A percentile compares a stretch with the other conserved stretches of the same genome.
Evolutionary conservation across 2,113 vertebrate genomes (phyloP).

Genomic region (Theristicus caerulescens): DNA sequence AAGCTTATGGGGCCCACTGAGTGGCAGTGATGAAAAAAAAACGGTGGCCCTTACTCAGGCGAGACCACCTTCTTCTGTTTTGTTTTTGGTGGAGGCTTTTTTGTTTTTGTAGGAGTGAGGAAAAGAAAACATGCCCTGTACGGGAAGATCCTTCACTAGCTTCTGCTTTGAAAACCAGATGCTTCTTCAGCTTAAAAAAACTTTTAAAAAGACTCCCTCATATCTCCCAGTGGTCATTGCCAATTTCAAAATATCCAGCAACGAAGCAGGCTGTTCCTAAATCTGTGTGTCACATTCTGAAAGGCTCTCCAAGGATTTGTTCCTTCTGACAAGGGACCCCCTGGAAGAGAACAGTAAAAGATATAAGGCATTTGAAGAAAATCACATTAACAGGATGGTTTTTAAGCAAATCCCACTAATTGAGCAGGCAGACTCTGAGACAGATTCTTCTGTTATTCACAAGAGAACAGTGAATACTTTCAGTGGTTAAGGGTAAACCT

Average conservation of each 20-base stretch:
- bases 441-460: background rate
- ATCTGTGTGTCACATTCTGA: background rate
- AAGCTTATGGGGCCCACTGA: background rate
- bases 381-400: constrained; percentile 5
- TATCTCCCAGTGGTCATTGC: background rate
- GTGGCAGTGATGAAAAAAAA: background rate
- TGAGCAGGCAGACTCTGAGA: background rate
- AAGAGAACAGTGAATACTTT: background rate
- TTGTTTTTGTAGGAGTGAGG: background rate
- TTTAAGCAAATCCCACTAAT: constrained; percentile 37
- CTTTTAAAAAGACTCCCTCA: background rate
- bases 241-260: background rate
- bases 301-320: background rate
- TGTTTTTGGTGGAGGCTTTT: background rate
- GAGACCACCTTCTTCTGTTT: background rate
- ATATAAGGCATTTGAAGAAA: constrained; percentile 16
- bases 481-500: background rate
- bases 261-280: background rate
- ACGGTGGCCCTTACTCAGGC: background rate
- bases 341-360: background rate
- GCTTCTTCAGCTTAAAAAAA: background rate
- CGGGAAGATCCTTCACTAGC: background rate
- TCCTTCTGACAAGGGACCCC: background rate
- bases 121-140: background rate
- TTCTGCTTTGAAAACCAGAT: constrained; percentile 11